These are phyloP conservation scores for Lithophane leautieri DNA, from an alignment of 2,888 invertebrate species.

Conservation along the genomic window DNA sequence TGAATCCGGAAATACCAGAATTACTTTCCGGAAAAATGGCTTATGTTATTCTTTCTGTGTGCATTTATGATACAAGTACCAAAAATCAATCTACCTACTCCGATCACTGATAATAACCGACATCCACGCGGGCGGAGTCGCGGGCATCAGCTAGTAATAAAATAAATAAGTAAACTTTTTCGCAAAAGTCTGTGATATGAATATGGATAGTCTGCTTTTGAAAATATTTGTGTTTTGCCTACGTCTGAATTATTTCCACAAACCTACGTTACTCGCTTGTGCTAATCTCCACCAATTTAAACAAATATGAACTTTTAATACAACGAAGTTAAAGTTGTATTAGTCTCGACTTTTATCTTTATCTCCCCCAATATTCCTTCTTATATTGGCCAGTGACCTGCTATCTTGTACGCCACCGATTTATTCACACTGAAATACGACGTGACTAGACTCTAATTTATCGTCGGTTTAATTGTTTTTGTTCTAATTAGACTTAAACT, in stretches of 20 bases:
- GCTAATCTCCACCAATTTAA: neutral
- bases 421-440: conserved; percentile 22
- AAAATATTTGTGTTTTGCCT: neutral
- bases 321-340: neutral
- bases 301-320: neutral
- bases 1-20: no score
- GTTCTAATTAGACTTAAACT: conserved; percentile 6
- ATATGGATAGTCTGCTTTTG: neutral
- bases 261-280: neutral
- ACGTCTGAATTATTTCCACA: neutral
- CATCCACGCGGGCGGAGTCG: no score
- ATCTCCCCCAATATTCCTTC: conserved; percentile 37
- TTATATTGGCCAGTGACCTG: conserved; percentile 43
- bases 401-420: conserved; percentile 34
- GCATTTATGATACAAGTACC: no score
- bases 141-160: no score
- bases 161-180: neutral
- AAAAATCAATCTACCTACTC: no score
- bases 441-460: neutral
- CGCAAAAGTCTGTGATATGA: neutral
- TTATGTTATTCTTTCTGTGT: no score
- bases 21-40: no score
- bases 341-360: conserved; percentile 29
- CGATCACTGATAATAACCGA: no score
- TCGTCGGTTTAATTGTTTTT: conserved; percentile 20